phyloP scores from a whole-genome alignment of 1,140 invertebrate species.

The Macrostomum lignano region DNA sequence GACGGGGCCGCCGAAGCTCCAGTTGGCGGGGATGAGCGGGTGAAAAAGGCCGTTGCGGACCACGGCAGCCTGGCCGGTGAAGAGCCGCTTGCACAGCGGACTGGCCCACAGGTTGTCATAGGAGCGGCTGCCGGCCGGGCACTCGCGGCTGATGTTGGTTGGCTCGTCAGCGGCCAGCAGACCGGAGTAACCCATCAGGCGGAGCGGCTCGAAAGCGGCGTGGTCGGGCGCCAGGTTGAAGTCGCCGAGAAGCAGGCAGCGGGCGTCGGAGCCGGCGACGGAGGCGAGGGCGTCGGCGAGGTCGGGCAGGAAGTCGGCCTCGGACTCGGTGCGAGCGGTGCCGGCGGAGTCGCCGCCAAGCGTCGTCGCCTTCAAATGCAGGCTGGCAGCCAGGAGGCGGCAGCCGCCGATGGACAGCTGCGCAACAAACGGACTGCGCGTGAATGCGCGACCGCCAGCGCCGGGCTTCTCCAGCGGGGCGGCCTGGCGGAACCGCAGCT shows the following conservation, averaged over 20 bases:
- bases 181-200: background rate
- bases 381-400: no score
- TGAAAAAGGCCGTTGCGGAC: background rate
- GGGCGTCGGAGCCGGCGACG: no score
- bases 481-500: background rate
- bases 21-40: background rate
- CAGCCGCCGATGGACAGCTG: no score
- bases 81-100: no score
- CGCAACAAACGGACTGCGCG: no score
- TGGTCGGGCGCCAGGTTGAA: background rate
- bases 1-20: background rate
- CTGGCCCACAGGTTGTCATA: background rate
- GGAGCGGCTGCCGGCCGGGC: background rate
- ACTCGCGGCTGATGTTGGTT: background rate
- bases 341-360: no score
- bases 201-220: no score
- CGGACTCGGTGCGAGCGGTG: no score
- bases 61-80: background rate
- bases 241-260: no score
- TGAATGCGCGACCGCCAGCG: no score
- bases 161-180: background rate
- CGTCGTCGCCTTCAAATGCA: slow-evolving; percentile 1
- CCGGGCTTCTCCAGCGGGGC: background rate
- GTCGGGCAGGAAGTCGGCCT: no score
- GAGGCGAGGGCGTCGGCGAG: no score